Conservation (phyloP, 2,113 vertebrate species). For the Pipra filicauda region DNA sequence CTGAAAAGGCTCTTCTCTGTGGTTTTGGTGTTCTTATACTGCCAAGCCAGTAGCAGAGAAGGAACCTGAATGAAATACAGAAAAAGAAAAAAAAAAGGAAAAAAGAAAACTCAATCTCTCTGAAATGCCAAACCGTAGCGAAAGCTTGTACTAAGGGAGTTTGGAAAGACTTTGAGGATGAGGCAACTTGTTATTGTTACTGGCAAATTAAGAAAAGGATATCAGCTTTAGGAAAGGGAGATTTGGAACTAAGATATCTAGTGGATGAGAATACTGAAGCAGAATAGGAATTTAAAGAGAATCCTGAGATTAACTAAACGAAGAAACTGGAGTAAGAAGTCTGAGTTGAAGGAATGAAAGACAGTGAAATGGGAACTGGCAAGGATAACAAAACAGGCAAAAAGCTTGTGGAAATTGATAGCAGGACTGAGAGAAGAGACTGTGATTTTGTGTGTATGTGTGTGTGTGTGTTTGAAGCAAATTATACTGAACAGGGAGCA, state of each 20-base stretch:
- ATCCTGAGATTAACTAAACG: neutral
- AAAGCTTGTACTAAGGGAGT: neutral
- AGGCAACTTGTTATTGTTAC: neutral
- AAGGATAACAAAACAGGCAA: neutral
- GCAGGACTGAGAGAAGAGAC: neutral
- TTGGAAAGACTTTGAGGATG: neutral
- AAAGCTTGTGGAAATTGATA: neutral
- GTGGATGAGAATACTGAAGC: neutral
- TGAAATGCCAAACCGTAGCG: neutral
- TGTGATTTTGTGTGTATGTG: fast-evolving
- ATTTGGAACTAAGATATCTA: neutral
- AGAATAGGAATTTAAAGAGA: neutral
- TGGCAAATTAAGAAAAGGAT: neutral
- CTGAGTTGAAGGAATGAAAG: neutral
- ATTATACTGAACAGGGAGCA: neutral
- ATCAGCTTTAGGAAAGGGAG: neutral
- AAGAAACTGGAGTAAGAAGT: neutral
- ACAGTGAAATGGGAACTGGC: neutral
- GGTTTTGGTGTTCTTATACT: neutral
- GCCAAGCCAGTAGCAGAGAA: neutral
- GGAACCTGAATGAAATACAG: neutral
- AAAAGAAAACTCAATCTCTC: neutral
- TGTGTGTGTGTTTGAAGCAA: neutral
- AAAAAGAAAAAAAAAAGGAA: no score
- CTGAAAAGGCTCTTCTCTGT: neutral